phyloP scores from a whole-genome alignment of 2,113 vertebrate genomes.

The Hemiscyllium ocellatum region DNA sequence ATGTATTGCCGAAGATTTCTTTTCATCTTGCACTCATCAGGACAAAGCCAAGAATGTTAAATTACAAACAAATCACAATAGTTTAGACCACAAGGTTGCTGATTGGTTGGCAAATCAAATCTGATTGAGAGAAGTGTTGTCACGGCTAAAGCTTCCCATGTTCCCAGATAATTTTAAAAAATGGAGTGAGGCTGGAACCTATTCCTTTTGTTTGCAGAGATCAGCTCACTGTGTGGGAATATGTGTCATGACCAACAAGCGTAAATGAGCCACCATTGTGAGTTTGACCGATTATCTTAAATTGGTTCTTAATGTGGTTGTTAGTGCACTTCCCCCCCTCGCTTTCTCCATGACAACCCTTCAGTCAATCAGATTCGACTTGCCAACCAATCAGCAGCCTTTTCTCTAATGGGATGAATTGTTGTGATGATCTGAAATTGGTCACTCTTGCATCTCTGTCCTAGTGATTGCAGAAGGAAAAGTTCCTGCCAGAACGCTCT shows the following conservation, averaged over 20 bases:
- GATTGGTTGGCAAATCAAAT: no score
- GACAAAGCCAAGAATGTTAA: background rate
- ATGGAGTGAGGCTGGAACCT: no score
- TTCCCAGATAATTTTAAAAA: no score
- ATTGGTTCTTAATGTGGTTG: no score
- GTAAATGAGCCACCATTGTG: no score
- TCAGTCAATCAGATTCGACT: background rate
- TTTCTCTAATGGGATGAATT: background rate
- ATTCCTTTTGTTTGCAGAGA: no score
- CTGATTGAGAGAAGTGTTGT: background rate
- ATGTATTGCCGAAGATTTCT: background rate
- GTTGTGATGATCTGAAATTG: background rate
- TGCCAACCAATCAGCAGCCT: background rate
- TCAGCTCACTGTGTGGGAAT: no score
- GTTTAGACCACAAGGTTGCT: background rate
- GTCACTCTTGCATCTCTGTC: background rate
- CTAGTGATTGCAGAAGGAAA: background rate
- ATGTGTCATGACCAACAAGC: no score
- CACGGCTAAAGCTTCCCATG: background rate
- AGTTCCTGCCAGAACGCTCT: background rate
- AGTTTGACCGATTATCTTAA: no score
- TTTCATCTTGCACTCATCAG: background rate
- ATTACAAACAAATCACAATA: background rate
- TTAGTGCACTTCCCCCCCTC: no score
- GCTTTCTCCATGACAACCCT: no score